Evolutionary conservation across 2,888 invertebrate genomes (phyloP).

Genomic region (Leptarthrus brevirostris): DNA sequence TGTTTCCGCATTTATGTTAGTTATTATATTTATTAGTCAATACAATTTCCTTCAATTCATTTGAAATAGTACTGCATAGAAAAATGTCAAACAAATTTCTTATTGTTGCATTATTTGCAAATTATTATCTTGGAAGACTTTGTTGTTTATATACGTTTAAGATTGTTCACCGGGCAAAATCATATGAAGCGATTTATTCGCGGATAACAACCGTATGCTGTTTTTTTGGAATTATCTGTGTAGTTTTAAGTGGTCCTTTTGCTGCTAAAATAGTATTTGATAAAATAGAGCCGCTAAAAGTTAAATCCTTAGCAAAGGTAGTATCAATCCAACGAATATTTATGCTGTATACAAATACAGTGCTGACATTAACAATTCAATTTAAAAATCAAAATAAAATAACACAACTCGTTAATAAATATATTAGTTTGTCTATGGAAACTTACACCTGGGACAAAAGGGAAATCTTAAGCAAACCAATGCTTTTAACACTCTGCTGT

Average conservation of each 20-base stretch:
- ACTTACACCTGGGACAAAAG: background rate
- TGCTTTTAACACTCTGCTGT: background rate
- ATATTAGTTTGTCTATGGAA: background rate
- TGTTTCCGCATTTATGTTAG: too few species aligned
- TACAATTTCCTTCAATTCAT: too few species aligned
- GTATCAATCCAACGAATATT: background rate
- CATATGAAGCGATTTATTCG: background rate
- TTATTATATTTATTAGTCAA: too few species aligned
- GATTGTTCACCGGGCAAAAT: background rate
- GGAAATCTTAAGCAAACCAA: background rate
- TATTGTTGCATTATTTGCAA: background rate
- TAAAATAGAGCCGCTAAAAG: background rate
- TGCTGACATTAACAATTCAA: constrained; percentile 5
- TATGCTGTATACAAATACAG: background rate
- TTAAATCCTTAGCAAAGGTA: constrained; percentile 7
- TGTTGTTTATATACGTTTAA: constrained; percentile 15
- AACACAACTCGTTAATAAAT: background rate
- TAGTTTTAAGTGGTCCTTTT: constrained; percentile 5
- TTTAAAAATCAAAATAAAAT: background rate
- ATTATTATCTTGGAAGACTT: constrained; percentile 18
- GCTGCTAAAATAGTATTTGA: background rate
- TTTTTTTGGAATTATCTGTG: background rate
- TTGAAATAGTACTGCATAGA: background rate
- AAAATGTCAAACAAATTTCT: constrained; percentile 8
- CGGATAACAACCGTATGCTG: background rate